phyloP scores from a whole-genome alignment of 2,888 invertebrate species.

The Auanema sp. region DNA sequence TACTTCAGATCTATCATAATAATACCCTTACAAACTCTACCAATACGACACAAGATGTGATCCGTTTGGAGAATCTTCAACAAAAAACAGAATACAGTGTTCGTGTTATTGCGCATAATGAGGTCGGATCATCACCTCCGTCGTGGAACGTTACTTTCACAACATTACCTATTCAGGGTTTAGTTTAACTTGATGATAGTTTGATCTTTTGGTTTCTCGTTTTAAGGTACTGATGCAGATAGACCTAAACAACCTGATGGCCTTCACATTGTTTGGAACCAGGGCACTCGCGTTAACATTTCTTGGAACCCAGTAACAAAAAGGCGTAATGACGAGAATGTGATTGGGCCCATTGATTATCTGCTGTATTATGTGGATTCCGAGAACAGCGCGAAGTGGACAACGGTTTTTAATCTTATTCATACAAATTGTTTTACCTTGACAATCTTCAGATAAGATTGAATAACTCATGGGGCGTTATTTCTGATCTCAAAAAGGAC shows the following conservation, averaged over 20 bases:
- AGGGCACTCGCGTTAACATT: constrained; percentile 41
- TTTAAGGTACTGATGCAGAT: constrained; percentile 23
- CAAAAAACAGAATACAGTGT: constrained; percentile 23
- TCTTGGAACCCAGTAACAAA: constrained; percentile 39
- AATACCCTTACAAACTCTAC: constrained; percentile 20
- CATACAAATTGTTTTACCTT: too few species aligned
- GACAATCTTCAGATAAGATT: constrained; percentile 13
- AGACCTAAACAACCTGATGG: constrained; percentile 36
- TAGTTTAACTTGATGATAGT: background rate
- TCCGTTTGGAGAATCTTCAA: constrained; percentile 24
- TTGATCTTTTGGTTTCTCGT: background rate
- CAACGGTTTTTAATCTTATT: constrained; percentile 26
- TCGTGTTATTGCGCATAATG: constrained; percentile 9
- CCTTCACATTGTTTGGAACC: constrained; percentile 41
- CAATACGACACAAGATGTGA: constrained; percentile 36
- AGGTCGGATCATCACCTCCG: constrained; percentile 31
- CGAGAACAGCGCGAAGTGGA: constrained; percentile 31
- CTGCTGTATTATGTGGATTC: constrained; percentile 39
- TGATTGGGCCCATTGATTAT: constrained; percentile 25
- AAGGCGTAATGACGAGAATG: constrained; percentile 21
- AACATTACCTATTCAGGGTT: constrained; percentile 27
- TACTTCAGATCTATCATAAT: constrained; percentile 28
- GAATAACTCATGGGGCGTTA: constrained; percentile 41
- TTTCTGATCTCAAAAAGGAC: constrained; percentile 33
- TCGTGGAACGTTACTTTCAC: constrained; percentile 46